phyloP scores from a whole-genome alignment of 1,140 invertebrate species.

The Drosophila quadrilineata region DNA sequence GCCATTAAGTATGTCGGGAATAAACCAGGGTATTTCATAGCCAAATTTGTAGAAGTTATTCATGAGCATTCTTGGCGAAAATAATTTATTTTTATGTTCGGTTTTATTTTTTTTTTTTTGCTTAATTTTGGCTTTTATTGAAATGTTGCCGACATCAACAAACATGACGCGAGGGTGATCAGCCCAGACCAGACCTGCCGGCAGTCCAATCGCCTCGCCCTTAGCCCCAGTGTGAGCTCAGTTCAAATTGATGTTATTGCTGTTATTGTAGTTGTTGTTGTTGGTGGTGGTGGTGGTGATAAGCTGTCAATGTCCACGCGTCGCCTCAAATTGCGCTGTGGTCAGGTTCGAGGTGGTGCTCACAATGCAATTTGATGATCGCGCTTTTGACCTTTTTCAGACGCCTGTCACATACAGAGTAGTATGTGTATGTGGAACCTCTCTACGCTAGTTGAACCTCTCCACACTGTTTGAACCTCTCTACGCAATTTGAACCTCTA shows the following conservation, averaged over 20 bases:
- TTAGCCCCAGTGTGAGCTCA: constrained; percentile 7
- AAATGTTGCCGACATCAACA: constrained; percentile 32
- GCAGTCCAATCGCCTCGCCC: constrained; percentile 7
- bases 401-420: too few relatives aligned
- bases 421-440: too few relatives aligned
- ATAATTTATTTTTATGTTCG: neutral
- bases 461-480: too few relatives aligned
- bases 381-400: constrained; percentile 32
- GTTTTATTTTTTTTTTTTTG: constrained; percentile 3
- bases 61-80: neutral
- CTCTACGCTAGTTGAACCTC: too few relatives aligned
- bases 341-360: constrained; percentile 4
- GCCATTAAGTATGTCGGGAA: neutral
- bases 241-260: constrained; percentile 3
- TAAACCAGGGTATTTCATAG: constrained; percentile 10
- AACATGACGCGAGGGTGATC: constrained; percentile 9
- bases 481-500: too few relatives aligned
- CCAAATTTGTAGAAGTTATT: neutral
- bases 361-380: constrained; percentile 41
- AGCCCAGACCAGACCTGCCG: too few relatives aligned
- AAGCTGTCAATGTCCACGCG: constrained; percentile 44
- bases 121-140: constrained; percentile 27
- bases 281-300: constrained; percentile 31
- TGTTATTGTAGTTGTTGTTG: constrained; percentile 3
- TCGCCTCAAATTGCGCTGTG: constrained; percentile 52